These are phyloP conservation scores for Melinaea marsaeus DNA, from an alignment of 2,888 invertebrate species.

Conservation along the genomic window DNA sequence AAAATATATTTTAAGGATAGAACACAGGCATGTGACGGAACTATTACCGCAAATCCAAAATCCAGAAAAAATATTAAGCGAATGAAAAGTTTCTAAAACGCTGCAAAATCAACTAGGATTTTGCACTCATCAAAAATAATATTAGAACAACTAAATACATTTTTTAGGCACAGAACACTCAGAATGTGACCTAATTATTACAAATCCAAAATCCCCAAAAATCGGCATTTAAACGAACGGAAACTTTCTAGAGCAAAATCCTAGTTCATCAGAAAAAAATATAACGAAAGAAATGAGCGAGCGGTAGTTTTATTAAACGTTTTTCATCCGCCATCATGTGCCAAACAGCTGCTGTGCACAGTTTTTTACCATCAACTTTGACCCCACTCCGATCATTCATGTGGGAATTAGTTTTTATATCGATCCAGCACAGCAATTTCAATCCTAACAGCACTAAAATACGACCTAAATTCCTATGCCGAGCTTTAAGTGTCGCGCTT, in stretches of 20 bases:
- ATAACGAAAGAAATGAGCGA: conserved; percentile 46
- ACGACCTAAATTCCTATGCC: conserved; percentile 44
- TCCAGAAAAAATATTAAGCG: conserved; percentile 16
- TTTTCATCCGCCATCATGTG: conserved; percentile 55
- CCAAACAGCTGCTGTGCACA: conserved; percentile 67
- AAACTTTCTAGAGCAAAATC: conserved; percentile 20
- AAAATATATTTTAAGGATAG: conserved; percentile 6
- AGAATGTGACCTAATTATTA: background rate
- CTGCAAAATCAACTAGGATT: conserved; percentile 21
- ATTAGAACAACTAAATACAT: background rate
- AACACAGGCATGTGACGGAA: background rate
- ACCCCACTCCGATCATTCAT: conserved; percentile 75
- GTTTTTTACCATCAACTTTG: conserved; percentile 74
- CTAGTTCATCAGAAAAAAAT: conserved; percentile 41
- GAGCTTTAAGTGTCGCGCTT: conserved; percentile 47
- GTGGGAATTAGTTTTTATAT: conserved; percentile 67
- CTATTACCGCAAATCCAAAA: conserved; percentile 12
- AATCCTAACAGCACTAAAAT: conserved; percentile 43
- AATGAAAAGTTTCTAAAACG: conserved; percentile 27
- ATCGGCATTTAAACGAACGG: background rate
- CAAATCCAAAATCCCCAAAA: background rate
- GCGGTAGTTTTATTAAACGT: conserved; percentile 56
- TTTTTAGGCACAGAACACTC: background rate
- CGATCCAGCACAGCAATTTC: conserved; percentile 50
- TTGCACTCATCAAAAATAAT: too few relatives aligned